Conservation (phyloP, 2,113 vertebrate species). For the human region DNA sequence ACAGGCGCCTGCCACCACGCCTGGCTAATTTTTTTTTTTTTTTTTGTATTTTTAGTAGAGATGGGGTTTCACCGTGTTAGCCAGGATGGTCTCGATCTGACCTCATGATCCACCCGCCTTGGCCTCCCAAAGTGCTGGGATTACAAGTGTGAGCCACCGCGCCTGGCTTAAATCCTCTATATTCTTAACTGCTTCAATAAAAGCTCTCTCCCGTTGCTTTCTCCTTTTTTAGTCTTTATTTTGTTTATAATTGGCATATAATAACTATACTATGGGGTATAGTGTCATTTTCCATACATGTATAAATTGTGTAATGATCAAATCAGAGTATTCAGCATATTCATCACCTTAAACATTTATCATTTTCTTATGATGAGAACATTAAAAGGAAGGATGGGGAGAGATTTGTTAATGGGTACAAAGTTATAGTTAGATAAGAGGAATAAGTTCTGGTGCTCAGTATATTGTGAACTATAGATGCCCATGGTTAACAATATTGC, state of each 20-base stretch:
- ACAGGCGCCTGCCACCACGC: rapidly evolving
- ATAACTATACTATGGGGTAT: not conserved
- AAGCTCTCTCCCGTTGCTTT: not conserved
- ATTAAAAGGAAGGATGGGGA: not conserved
- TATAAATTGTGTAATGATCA: not conserved
- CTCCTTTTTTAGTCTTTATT: not conserved
- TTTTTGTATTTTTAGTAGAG: too few species aligned
- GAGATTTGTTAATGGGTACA: not conserved
- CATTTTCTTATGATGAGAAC: not conserved
- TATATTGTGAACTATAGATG: too few species aligned
- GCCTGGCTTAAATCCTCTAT: not conserved
- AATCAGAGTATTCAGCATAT: not conserved
- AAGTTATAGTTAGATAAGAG: not conserved
- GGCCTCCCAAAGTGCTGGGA: too few species aligned
- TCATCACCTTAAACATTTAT: not conserved
- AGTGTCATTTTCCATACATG: not conserved
- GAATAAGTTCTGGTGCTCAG: not conserved
- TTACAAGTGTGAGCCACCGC: too few species aligned
- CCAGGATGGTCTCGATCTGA: too few species aligned
- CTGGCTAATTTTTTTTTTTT: too few species aligned
- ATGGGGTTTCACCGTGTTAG: too few species aligned
- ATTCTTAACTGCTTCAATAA: not conserved
- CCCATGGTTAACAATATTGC: not conserved
- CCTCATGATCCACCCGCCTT: too few species aligned
- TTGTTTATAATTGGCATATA: not conserved